These are phyloP conservation scores for Platyura marginata DNA, from an alignment of 1,140 invertebrate species.

Conservation along the genomic window DNA sequence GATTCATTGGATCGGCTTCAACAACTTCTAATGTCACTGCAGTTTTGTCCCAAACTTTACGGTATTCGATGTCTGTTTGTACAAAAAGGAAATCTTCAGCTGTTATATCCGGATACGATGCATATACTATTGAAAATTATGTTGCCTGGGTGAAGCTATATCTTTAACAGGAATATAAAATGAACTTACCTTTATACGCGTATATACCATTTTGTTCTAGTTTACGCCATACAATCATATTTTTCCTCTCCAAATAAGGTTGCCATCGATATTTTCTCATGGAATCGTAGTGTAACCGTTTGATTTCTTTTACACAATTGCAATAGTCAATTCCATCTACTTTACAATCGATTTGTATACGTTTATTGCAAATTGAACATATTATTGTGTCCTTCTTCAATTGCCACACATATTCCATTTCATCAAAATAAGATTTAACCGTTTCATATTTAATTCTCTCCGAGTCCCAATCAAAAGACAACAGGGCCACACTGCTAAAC, in stretches of 20 bases:
- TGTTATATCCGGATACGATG: constrained; percentile 53
- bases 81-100: constrained; percentile 64
- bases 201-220: constrained; percentile 44
- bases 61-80: constrained; percentile 60
- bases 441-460: constrained; percentile 31
- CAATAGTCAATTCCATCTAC: constrained; percentile 34
- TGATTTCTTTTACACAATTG: constrained; percentile 18
- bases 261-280: constrained; percentile 41
- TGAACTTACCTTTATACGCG: constrained; percentile 51
- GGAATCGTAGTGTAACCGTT: constrained; percentile 13
- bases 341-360: constrained; percentile 34
- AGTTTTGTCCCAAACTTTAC: constrained; percentile 63
- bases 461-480: constrained; percentile 32
- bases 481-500: constrained; percentile 23
- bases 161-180: background rate
- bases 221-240: constrained; percentile 65
- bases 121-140: constrained; percentile 41
- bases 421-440: constrained; percentile 27
- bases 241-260: constrained; percentile 57
- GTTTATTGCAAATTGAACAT: constrained; percentile 35
- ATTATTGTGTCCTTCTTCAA: constrained; percentile 35
- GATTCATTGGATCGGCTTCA: constrained; percentile 36
- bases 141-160: constrained; percentile 2
- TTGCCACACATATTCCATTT: constrained; percentile 29
- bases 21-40: constrained; percentile 47